Percentiles rank a stretch among this genome's conserved stretches.
Evolutionary conservation across 2,797 vertebrate genomes (phyloP).

Genomic region (Manis javanica): DNA sequence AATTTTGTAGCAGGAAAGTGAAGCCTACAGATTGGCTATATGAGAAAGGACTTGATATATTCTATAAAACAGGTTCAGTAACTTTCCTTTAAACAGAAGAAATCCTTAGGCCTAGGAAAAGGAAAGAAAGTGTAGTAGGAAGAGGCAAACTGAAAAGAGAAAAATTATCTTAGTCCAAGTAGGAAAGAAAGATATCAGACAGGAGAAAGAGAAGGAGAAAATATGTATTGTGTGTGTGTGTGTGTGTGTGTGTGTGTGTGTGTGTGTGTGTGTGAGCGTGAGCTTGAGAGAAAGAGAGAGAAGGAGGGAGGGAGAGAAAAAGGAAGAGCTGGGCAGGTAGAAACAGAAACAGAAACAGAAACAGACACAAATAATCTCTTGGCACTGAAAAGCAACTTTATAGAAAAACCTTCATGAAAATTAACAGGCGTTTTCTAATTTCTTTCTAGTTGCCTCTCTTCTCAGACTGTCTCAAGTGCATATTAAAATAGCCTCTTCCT

Average conservation of each 20-base stretch:
- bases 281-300: not conserved
- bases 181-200: not conserved
- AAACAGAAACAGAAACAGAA: not conserved
- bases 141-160: not conserved
- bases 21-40: not conserved
- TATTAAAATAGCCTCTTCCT: not conserved
- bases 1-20: not conserved
- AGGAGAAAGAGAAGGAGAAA: not conserved
- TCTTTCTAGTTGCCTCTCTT: not conserved
- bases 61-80: not conserved
- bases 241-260: not conserved
- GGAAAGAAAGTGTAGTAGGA: not conserved
- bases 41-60: not conserved
- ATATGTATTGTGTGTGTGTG: not conserved
- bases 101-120: not conserved
- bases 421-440: not conserved
- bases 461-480: not conserved
- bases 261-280: not conserved
- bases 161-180: not conserved
- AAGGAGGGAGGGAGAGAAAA: not conserved
- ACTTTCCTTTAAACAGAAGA: constrained; percentile 16
- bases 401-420: not conserved
- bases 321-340: not conserved
- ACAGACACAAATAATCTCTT: not conserved
- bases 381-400: not conserved